Base-by-base conservation (phyloP, 2,888 invertebrate genomes). In the Scelioninae gen. 2 region DNA sequence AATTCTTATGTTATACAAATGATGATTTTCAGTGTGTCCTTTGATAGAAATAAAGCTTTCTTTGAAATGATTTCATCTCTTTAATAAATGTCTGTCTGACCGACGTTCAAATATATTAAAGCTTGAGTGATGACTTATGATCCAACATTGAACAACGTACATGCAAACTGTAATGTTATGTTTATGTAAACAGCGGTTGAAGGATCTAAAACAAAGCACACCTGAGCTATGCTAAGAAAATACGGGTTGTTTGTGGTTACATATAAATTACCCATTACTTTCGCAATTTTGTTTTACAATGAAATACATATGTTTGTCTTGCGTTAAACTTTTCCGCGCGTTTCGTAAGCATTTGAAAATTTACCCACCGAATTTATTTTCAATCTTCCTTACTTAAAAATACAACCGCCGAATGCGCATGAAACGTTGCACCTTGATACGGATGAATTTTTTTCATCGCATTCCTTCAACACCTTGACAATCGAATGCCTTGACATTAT, bases 181-280 rank as follows among this genome's bases (percentile, higher is more conserved):
- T 57, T 57, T 57, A 45, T 43, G 33, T 35, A 43, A 57, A 57
- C 45, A 45, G 45, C 33, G 9, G 19, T 33, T 43, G 57, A 33
- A 45, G 31, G 57, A 43, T 57, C 43, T 31, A 28, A 33, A 57
- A 43, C 43, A 13, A 1, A 16, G 57, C 19, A 33, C 43, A 57
- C 57, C 57, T 57, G 57, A 43, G 57, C 41, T 33, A 43, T 28
- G 43, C 19, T 43, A 57, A 57, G 57, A 57, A 57, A 57, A 57
- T 43, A 57, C 13, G n/a, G 6, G 13, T 19, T 43, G 57, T 43
- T 57, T 45, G 33, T 57, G 33, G 43, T 57, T 43, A 43, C 57
- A 57, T 33, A 57, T 57, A 57, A 43, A 43, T 43, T 43, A 33
- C 19, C 4, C 19, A 57, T 57, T 57, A 57, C 15, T 45, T 45